Percentiles rank a stretch among this genome's conserved stretches.
phyloP scores from a whole-genome alignment of 1,140 invertebrate species.

The Drosophila sp. region DNA sequence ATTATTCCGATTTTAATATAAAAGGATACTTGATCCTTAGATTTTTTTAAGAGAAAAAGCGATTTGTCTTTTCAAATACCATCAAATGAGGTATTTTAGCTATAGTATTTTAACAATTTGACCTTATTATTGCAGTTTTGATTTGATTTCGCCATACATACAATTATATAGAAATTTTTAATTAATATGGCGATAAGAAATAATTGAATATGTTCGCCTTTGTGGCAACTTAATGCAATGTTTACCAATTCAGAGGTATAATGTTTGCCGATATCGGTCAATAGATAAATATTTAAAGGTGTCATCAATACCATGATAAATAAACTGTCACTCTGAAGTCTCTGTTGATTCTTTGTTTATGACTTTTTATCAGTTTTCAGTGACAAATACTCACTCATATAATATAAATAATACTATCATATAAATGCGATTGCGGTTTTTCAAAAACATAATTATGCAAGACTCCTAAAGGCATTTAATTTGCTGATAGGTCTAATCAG shows the following conservation, averaged over 20 bases:
- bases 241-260: not conserved
- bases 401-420: not conserved
- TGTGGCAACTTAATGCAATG: not conserved
- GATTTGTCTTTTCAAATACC: no score
- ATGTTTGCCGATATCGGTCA: not conserved
- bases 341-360: not conserved
- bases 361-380: not conserved
- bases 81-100: no score
- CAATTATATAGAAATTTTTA: no score
- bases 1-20: no score
- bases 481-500: slow-evolving; percentile 32
- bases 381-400: no score
- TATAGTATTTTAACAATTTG: not conserved
- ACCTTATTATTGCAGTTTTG: not conserved
- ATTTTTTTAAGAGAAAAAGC: no score
- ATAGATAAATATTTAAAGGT: not conserved
- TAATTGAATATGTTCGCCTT: not conserved
- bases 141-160: not conserved
- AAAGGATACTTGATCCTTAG: no score
- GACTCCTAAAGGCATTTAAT: slow-evolving; percentile 11
- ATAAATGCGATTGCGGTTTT: not conserved
- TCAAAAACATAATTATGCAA: slow-evolving; percentile 33
- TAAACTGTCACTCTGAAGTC: no score
- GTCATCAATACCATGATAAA: no score
- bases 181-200: not conserved